phyloP scores from a whole-genome alignment of 1,140 invertebrate genomes.

The Bombus confusus region DNA sequence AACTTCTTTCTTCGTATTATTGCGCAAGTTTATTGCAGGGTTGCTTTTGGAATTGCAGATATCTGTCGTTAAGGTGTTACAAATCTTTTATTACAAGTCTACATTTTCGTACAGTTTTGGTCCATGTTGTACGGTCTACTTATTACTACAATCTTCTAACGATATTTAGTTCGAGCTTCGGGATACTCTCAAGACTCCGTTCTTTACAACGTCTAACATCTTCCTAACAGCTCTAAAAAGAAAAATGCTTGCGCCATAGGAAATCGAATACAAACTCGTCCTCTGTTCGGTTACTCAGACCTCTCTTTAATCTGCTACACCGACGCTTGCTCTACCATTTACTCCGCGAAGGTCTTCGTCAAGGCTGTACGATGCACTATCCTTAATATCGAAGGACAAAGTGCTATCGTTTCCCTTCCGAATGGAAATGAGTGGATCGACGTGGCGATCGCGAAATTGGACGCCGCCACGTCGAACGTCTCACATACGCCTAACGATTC shows the following conservation, averaged over 20 bases:
- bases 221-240: rapidly evolving
- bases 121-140: rapidly evolving
- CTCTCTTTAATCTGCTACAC: no score
- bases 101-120: no score
- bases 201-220: rapidly evolving
- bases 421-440: background rate
- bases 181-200: rapidly evolving
- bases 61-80: no score
- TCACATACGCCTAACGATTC: conserved; percentile 21
- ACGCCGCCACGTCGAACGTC: background rate
- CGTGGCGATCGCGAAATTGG: conserved; percentile 7
- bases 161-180: rapidly evolving
- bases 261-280: no score
- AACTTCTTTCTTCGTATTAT: background rate
- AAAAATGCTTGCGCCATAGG: rapidly evolving
- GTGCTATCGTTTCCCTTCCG: no score
- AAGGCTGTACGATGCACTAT: rapidly evolving
- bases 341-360: rapidly evolving
- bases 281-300: no score
- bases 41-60: no score
- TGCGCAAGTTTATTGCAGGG: background rate
- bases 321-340: no score
- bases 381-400: no score
- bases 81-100: no score
- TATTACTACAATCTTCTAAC: rapidly evolving